Base-by-base conservation (phyloP, 2,113 vertebrate species). In the Pseudois nayaur region DNA sequence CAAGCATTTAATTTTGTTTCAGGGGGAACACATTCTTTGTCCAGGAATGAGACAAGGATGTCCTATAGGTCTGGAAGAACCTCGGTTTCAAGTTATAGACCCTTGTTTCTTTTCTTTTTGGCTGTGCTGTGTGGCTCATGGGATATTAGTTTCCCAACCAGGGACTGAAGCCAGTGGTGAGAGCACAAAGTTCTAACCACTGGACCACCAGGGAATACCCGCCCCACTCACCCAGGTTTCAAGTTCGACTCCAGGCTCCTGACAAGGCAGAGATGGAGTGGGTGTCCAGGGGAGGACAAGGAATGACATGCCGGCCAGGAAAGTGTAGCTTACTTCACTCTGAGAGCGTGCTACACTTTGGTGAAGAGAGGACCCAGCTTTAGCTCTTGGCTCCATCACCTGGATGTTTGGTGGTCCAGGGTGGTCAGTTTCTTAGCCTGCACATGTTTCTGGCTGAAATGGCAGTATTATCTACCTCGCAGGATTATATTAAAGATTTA, bases 341-440 rank as follows among this genome's bases (percentile, higher is more conserved):
- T 2, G 13, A 78, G 79, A 31, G 78, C 16, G 4, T 8, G 14
- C 14, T 52, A 87, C 16, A 33, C 74, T 93, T 45, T 48, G 67
- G 33, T 40, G 29, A 88, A 36, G 76, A 91, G n/a, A 9, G 31
- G 40, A 64, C 21, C 19, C 45, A 21, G 21, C 19, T 89, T 88
- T 33, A 45, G 89, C 86, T 81, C 31, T 43, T 57, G 52, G 45
- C 15, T 79, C 87, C 88, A 64, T 48, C 54, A 59, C 59, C 31
- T 57, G 36, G 29, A 55, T 54, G 50, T 83, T 55, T 57, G 91
- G 40, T 16, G 3, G 4, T 78, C 25, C 1, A 5, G 16, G 60
- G 62, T 27, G 79, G 57, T 27, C 79, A 67, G 31, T 95, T 94
- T 89, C 84, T 97, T 59, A 93, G n/a, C 71, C n/a, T 88, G 23